Conservation (phyloP, 2,888 invertebrate species). For the Nemurella pictetii region DNA sequence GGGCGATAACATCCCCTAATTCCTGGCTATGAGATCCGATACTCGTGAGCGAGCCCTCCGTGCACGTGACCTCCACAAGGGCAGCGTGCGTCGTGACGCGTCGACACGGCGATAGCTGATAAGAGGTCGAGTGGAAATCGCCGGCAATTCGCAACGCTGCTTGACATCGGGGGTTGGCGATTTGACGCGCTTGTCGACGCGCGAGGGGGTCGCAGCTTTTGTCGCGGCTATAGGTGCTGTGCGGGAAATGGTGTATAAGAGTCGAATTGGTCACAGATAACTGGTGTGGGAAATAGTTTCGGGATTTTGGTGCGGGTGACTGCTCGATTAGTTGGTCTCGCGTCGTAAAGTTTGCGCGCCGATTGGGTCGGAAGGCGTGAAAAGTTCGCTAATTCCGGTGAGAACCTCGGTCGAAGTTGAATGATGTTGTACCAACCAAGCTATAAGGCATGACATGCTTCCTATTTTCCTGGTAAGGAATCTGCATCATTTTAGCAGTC, state of each 20-base stretch:
- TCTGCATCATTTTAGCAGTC: no score
- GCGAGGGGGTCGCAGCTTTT: neutral
- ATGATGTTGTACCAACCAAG: no score
- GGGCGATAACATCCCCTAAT: constrained; percentile 13
- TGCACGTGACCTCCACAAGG: constrained; percentile 10
- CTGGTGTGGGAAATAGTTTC: neutral
- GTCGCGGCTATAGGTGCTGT: neutral
- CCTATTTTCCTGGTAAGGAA: no score
- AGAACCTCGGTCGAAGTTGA: neutral
- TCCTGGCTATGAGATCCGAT: neutral
- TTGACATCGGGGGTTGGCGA: constrained; percentile 1
- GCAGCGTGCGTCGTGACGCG: neutral
- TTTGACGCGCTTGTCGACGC: neutral
- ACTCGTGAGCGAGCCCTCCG: constrained; percentile 10
- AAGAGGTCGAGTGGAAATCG: constrained; percentile 23
- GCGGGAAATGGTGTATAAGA: neutral
- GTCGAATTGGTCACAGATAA: neutral
- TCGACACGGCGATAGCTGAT: neutral
- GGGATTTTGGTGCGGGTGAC: neutral
- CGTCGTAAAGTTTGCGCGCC: neutral
- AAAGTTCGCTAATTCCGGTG: neutral
- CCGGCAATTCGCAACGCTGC: neutral
- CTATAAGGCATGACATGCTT: no score
- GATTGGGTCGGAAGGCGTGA: neutral
- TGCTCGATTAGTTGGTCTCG: neutral